Conservation (phyloP, 2,113 vertebrate genomes). For the Poeciliopsis turrubarensis region DNA sequence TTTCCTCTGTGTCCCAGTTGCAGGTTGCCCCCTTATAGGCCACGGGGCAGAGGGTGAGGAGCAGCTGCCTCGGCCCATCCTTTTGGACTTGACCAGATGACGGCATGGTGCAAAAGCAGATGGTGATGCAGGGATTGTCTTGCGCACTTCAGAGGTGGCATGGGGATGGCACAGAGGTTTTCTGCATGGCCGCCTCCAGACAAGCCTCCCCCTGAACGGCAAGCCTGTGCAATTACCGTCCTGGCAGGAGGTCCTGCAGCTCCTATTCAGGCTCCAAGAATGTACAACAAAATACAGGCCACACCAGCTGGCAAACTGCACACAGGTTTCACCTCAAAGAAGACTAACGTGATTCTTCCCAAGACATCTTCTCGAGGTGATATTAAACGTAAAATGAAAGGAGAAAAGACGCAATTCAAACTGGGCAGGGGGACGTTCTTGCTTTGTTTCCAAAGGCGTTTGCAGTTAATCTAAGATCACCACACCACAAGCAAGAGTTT, state of each 20-base stretch:
- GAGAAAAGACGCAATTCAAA: conserved; percentile 14
- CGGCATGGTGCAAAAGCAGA: conserved; percentile 92
- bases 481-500: conserved; percentile 82
- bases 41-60: conserved; percentile 83
- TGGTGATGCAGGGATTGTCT: conserved; percentile 92
- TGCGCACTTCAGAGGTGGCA: conserved; percentile 90
- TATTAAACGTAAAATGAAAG: conserved; percentile 59
- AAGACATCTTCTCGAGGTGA: conserved; percentile 60
- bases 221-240: conserved; percentile 95
- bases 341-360: conserved; percentile 70
- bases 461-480: conserved; percentile 66
- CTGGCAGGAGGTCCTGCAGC: conserved; percentile 91
- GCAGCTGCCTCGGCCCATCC: conserved; percentile 89
- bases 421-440: conserved; percentile 27
- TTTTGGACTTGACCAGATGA: conserved; percentile 91
- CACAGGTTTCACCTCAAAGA: conserved; percentile 86
- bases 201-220: conserved; percentile 90
- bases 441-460: conserved; percentile 50
- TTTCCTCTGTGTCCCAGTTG: conserved; percentile 79
- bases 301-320: conserved; percentile 98
- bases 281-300: conserved; percentile 96
- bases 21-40: conserved; percentile 79
- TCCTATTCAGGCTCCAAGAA: conserved; percentile 88
- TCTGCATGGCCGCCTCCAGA: conserved; percentile 95
- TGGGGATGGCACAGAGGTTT: conserved; percentile 97